phyloP scores from a whole-genome alignment of 2,113 vertebrate genomes.

The Lamprotornis superbus region DNA sequence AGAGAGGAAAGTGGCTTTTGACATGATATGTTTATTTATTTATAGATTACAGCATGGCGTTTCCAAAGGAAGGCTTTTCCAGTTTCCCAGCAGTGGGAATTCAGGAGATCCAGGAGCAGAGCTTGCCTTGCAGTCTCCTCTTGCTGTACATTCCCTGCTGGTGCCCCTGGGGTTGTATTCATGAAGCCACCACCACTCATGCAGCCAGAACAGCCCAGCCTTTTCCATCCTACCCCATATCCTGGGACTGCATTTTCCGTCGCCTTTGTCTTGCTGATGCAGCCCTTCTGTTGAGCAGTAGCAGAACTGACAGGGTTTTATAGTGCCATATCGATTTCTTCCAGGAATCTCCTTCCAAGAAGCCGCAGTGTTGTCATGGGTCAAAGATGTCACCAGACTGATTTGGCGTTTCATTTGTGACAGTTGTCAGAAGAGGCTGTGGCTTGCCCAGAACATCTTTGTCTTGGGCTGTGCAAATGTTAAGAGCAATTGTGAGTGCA shows the following conservation, averaged over 20 bases:
- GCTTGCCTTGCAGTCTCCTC: background rate
- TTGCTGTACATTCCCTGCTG: background rate
- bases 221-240: background rate
- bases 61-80: background rate
- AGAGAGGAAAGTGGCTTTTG: background rate
- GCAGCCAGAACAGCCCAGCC: background rate
- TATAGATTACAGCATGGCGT: background rate
- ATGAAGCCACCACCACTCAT: accelerated
- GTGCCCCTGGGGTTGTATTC: background rate
- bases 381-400: constrained; percentile 37
- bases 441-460: constrained; percentile 4
- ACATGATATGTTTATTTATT: background rate
- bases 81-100: background rate
- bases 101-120: background rate
- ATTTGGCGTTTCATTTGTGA: constrained; percentile 15
- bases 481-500: constrained; percentile 26
- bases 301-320: constrained; percentile 28
- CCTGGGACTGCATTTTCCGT: background rate
- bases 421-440: constrained; percentile 1
- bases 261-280: background rate
- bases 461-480: background rate
- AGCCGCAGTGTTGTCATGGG: background rate
- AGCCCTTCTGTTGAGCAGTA: background rate
- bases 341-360: constrained; percentile 50
- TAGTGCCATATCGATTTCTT: background rate